Conservation (phyloP, 2,797 vertebrate genomes). For the Tamandua tetradactyla region DNA sequence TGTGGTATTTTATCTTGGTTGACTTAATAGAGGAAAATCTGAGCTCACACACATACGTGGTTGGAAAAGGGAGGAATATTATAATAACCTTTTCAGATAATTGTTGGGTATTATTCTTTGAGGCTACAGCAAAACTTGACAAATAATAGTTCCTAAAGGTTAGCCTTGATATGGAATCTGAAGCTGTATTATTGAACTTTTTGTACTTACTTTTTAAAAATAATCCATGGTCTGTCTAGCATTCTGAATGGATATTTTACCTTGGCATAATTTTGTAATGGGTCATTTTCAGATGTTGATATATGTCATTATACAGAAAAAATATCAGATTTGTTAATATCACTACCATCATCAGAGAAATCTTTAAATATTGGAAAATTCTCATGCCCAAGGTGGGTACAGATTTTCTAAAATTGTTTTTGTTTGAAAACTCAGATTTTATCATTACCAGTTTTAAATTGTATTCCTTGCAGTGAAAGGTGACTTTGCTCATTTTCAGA, state of each 20-base stretch:
- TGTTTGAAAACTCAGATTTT: background rate
- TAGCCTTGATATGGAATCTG: background rate
- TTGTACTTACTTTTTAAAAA: background rate
- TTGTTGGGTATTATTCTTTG: background rate
- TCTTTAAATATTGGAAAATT: background rate
- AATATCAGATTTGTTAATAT: background rate
- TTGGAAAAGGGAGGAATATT: background rate
- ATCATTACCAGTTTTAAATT: conserved; percentile 26
- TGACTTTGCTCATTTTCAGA: background rate
- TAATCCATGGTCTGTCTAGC: background rate
- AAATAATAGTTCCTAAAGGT: background rate
- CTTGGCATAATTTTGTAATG: background rate
- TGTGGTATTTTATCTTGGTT: background rate
- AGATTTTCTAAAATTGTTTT: conserved; percentile 7
- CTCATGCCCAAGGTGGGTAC: background rate
- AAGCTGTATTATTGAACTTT: background rate
- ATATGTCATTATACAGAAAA: background rate
- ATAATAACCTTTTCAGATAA: background rate
- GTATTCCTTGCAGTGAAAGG: background rate
- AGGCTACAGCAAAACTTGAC: background rate
- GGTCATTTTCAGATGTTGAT: conserved; percentile 1
- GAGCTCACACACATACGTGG: background rate
- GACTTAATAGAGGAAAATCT: background rate
- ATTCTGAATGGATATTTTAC: background rate
- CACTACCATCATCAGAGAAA: background rate